Conservation (phyloP, 2,888 invertebrate genomes). For the Oegoconia quadripuncta region DNA sequence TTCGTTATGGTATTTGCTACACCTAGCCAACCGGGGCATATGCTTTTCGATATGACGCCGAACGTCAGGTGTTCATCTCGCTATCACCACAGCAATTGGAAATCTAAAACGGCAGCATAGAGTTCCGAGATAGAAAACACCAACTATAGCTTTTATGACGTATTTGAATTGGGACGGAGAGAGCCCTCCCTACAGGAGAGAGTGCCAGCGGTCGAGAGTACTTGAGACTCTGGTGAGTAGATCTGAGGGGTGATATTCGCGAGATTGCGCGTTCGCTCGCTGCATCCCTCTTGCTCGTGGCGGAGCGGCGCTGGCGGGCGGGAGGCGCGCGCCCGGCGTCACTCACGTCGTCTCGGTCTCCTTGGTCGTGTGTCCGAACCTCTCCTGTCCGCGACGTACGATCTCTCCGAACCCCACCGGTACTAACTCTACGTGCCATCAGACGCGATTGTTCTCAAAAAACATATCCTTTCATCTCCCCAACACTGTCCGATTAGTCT, state of each 20-base stretch:
- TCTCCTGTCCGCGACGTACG: constrained; percentile 72
- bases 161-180: constrained; percentile 35
- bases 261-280: constrained; percentile 50
- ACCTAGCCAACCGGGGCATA: constrained; percentile 76
- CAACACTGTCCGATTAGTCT: constrained; percentile 26
- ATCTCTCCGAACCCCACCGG: constrained; percentile 67
- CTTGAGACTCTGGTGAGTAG: constrained; percentile 68
- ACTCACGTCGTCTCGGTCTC: constrained; percentile 74
- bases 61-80: constrained; percentile 77
- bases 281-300: constrained; percentile 73
- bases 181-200: constrained; percentile 71
- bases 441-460: constrained; percentile 39
- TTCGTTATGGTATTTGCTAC: constrained; percentile 78
- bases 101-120: constrained; percentile 39
- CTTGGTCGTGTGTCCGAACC: constrained; percentile 72
- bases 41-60: constrained; percentile 75
- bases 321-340: constrained; percentile 63
- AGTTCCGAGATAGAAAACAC: constrained; percentile 37
- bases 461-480: constrained; percentile 38
- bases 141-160: constrained; percentile 35
- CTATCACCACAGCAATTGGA: constrained; percentile 38
- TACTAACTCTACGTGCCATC: constrained; percentile 55
- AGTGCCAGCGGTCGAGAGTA: constrained; percentile 58
- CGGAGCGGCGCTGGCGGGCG: constrained; percentile 62
- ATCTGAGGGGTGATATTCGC: constrained; percentile 71